These are phyloP conservation scores for Lydus trimaculatus DNA, from an alignment of 2,888 invertebrate species.

Conservation along the genomic window DNA sequence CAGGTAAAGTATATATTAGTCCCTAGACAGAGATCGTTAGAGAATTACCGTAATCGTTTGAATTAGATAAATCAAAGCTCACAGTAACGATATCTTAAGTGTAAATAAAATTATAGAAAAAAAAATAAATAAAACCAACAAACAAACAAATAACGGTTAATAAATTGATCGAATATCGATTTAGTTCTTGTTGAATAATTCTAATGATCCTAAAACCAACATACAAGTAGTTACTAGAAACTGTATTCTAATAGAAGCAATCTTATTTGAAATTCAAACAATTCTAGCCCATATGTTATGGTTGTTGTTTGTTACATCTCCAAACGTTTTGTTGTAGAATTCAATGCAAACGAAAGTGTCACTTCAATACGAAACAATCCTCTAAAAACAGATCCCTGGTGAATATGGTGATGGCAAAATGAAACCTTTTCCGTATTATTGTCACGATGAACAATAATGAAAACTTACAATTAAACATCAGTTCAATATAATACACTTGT, in stretches of 20 bases:
- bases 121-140: no score
- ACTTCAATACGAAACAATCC: not conserved
- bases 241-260: not conserved
- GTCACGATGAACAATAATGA: not conserved
- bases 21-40: not conserved
- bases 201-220: not conserved
- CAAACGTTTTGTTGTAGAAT: not conserved
- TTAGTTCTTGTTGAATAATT: not conserved
- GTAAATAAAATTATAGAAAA: not conserved
- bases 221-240: not conserved
- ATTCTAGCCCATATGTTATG: not conserved
- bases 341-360: conserved; percentile 2
- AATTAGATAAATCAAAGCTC: not conserved
- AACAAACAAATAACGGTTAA: not conserved
- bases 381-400: not conserved
- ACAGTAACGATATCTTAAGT: not conserved
- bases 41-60: not conserved
- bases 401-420: not conserved
- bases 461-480: not conserved
- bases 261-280: not conserved
- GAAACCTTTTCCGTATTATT: not conserved
- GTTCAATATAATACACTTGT: not conserved
- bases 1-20: conserved; percentile 6
- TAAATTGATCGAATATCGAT: not conserved
- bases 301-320: not conserved